A percentile compares a stretch with the other conserved stretches of the same genome.
Conservation (phyloP, 2,113 vertebrate genomes). For the Rhinolophus sinicus region DNA sequence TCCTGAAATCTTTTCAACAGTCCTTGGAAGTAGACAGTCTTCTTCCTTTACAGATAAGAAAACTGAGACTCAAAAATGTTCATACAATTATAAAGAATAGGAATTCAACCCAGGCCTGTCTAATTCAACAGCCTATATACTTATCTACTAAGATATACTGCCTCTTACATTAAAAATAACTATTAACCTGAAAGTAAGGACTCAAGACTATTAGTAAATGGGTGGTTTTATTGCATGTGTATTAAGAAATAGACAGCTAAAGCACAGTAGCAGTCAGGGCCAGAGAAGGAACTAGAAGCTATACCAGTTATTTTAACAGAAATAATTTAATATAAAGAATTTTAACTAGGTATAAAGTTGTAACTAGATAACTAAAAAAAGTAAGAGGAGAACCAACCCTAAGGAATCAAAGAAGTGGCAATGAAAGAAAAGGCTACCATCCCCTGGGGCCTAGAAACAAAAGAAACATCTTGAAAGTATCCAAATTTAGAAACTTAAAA, state of each 20-base stretch:
- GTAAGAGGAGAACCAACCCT: background rate
- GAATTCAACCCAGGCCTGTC: background rate
- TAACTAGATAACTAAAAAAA: background rate
- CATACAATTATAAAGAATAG: background rate
- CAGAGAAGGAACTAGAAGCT: background rate
- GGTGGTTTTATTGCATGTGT: background rate
- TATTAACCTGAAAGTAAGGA: background rate
- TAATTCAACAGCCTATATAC: background rate
- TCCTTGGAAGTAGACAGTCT: background rate
- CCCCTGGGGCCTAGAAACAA: background rate
- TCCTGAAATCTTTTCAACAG: background rate
- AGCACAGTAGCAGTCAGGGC: background rate
- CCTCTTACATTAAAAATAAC: background rate
- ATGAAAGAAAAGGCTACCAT: background rate
- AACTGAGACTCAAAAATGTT: background rate
- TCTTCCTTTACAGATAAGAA: background rate
- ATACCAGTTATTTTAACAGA: background rate
- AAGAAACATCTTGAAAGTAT: background rate
- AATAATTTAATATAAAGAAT: background rate
- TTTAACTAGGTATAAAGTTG: background rate
- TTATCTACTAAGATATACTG: background rate
- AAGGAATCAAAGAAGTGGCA: background rate
- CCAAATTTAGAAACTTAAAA: background rate
- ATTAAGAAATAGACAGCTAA: background rate
- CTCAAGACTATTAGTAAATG: background rate